Conservation (phyloP, 2,888 invertebrate species). For the Gari tellinella region DNA sequence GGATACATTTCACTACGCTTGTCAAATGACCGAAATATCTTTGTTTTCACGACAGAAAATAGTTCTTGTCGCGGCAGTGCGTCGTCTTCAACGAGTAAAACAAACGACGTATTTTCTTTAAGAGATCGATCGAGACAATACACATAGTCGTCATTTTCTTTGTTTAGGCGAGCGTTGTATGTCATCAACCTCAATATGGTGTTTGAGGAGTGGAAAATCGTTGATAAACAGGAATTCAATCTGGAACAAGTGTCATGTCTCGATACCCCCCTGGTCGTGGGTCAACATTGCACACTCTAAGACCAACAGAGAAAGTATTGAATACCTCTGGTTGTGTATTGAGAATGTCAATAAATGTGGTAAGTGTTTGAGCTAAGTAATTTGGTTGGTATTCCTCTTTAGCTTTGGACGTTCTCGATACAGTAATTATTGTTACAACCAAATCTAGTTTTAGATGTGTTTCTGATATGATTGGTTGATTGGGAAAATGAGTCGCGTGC, state of each 20-base stretch:
- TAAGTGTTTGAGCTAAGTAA: no score
- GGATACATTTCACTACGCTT: not conserved
- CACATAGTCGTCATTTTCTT: slow-evolving; percentile 81
- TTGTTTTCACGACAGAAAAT: slow-evolving; percentile 64
- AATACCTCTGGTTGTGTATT: no score
- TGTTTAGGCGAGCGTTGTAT: slow-evolving; percentile 67
- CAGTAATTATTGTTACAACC: no score
- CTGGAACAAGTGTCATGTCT: slow-evolving; percentile 64
- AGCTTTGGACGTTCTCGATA: no score
- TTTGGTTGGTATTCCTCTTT: no score
- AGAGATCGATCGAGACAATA: slow-evolving; percentile 76
- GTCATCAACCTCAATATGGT: not conserved
- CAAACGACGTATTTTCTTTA: slow-evolving; percentile 64
- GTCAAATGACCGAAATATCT: not conserved
- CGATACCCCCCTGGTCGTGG: slow-evolving; percentile 63
- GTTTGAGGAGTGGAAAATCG: slow-evolving; percentile 52
- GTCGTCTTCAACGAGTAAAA: slow-evolving; percentile 81
- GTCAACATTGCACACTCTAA: slow-evolving; percentile 79
- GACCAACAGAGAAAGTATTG: no score
- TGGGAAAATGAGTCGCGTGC: no score
- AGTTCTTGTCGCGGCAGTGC: slow-evolving; percentile 75
- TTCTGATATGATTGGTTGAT: no score
- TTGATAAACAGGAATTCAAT: slow-evolving; percentile 61
- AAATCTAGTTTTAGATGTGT: no score
- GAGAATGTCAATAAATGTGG: no score